Evolutionary conservation across 2,797 vertebrate species (phyloP), one percentile per base, ranked within the genome.

Genomic region (Bryconaethiops microstoma): DNA sequence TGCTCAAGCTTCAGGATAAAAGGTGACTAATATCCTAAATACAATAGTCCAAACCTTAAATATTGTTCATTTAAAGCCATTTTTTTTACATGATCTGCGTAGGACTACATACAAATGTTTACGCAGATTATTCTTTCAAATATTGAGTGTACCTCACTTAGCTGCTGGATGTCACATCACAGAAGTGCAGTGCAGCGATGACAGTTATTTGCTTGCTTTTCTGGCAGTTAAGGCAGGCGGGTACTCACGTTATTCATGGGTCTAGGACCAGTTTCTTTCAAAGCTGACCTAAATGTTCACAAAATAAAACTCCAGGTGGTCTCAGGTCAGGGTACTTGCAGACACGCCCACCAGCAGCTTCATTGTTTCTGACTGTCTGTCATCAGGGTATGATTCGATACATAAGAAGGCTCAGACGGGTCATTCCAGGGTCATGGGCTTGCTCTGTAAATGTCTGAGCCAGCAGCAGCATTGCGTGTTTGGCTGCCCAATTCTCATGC

Each of bases 371-470:
- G 14, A 35, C 8, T 57, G 64, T 73, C 57, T 83, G 45, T 64
- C 10, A 2, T 39, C 21, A 73, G 17, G 52, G 42, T 62, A 35
- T 79, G 74, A 80, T 74, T 79, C 42, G 64, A 71, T 64, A 81
- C 23, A 39, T 75, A 16, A 72, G 40, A 69, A 76, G 80, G 88
- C 57, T 0, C 45, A 50, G 42, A 60, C 21, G 77, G 73, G 82
- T 88, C 71, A 85, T 82, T 85, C 25, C 35, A 0, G 83, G 84
- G 79, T 88, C 78, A 70, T 68, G 60, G 29, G 52, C 76, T 45
- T 71, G 42, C 79, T 77, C 69, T 65, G 79, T 69, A 84, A 76
- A 74, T 19, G n/a, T 2, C 52, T 39, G 55, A 64, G 63, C n/a
- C 50, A 76, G 55, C 73, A 57, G 57, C 39, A 35, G 59, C 64